Base-by-base conservation (phyloP, 2,888 invertebrate species). In the Halictus ligatus region DNA sequence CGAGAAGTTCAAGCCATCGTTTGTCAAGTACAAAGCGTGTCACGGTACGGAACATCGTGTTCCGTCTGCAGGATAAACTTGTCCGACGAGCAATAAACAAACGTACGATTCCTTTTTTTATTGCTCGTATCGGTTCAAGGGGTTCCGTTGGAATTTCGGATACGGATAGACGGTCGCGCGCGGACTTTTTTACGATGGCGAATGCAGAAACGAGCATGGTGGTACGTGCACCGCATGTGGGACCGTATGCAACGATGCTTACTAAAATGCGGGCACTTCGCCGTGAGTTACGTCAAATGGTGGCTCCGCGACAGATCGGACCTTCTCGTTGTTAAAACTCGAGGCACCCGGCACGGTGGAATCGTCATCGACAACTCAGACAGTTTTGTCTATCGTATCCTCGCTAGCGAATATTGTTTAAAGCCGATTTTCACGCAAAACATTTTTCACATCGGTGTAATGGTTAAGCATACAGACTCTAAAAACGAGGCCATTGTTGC, bases 181-280 rank as follows among this genome's bases (percentile, higher is more conserved):
- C 58, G 29, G 82, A 50, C 80, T 86, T 87, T 73, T 87, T 87
- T 87, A 87, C 86, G 83, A 87, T 72, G 83, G 76, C 86, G 86
- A 86, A 83, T 83, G 87, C 86, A 87, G 87, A 87, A 87, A 87
- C 87, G 83, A 83, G 78, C 80, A 80, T 72, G 74, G 54, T 43
- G 54, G 78, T 81, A 87, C 87, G 87, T 87, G 87, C 87, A 81
- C 81, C 72, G 87, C 83, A 86, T 87, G 80, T 83, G 75, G 79
- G 86, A 75, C 80, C 80, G 64, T 83, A 74, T 87, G 86, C 87
- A 87, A 80, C 86, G 86, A 80, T 73, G 86, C 83, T 87, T 79
- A 86, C 83, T 80, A 81, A 87, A 87, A 87, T 87, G 87, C 87
- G 87, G 87, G 87, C 87, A 86, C 76, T 79, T 75, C 74, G 78